These are phyloP conservation scores for Prolemur simus DNA, from an alignment of 2,113 vertebrate species.

Conservation along the genomic window DNA sequence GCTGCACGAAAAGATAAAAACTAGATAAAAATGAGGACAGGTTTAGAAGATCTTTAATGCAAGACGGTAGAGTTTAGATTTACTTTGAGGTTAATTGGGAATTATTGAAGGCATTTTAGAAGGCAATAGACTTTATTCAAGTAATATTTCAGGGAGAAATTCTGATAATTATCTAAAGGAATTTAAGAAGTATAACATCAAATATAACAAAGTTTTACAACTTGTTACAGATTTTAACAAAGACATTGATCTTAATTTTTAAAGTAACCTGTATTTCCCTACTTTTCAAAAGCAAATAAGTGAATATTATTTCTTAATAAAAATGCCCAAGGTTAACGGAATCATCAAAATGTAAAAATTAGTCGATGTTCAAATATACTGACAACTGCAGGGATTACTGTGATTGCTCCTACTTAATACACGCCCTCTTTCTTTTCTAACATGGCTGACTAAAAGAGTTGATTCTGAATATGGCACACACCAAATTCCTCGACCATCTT, in stretches of 20 bases:
- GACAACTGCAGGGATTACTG: not conserved
- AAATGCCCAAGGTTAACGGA: not conserved
- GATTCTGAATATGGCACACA: not conserved
- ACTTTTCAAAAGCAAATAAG: not conserved
- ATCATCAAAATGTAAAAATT: not conserved
- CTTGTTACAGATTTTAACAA: not conserved
- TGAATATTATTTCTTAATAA: conserved; percentile 27
- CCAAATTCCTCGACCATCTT: not conserved
- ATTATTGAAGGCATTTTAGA: conserved; percentile 2
- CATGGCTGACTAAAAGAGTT: not conserved
- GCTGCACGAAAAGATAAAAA: not conserved
- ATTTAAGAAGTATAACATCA: not conserved
- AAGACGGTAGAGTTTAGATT: not conserved
- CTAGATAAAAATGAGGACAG: not conserved
- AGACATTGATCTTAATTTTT: not conserved
- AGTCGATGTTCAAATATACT: not conserved
- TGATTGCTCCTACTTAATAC: not conserved
- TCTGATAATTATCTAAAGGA: not conserved
- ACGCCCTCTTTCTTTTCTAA: not conserved
- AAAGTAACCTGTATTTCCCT: not conserved
- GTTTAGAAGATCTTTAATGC: not conserved
- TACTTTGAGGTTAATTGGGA: not conserved
- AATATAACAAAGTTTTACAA: conserved; percentile 22
- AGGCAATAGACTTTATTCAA: not conserved
- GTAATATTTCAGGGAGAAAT: not conserved